Percentiles rank a stretch among this genome's conserved stretches.
phyloP scores from a whole-genome alignment of 1,140 invertebrate species.

The Psix sp. region DNA sequence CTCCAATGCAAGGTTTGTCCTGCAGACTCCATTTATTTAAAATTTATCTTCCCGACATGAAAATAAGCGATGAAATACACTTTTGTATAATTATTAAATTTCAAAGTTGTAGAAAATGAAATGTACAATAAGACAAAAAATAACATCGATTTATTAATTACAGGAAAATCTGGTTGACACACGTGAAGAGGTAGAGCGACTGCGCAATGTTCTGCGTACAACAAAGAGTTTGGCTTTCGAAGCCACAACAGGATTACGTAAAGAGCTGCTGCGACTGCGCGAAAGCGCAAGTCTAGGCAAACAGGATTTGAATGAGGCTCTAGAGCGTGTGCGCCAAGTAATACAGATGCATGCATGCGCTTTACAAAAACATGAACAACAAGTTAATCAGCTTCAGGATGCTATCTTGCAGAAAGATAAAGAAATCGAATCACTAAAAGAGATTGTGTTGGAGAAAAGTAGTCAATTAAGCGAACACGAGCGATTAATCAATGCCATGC shows the following conservation, averaged over 20 bases:
- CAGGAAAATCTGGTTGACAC: slow-evolving; percentile 76
- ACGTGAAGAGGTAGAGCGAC: slow-evolving; percentile 71
- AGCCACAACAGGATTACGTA: slow-evolving; percentile 79
- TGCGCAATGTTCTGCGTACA: slow-evolving; percentile 65
- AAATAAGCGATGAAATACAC: too few species aligned
- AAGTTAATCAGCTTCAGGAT: slow-evolving; percentile 81
- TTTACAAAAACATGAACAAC: slow-evolving; percentile 79
- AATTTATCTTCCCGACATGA: slow-evolving; percentile 1
- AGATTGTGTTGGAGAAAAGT: slow-evolving; percentile 67
- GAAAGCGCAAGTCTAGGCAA: slow-evolving; percentile 76
- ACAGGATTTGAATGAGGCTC: slow-evolving; percentile 76
- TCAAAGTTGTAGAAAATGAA: neutral
- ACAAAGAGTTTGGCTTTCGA: slow-evolving; percentile 69
- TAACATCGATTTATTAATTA: slow-evolving; percentile 47
- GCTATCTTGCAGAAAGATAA: too few species aligned
- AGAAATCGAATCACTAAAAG: slow-evolving; percentile 81
- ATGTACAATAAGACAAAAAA: neutral
- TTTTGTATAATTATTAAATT: too few species aligned
- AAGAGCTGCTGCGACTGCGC: slow-evolving; percentile 80
- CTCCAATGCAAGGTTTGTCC: slow-evolving; percentile 43
- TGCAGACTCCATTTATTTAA: slow-evolving; percentile 16
- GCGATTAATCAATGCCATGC: slow-evolving; percentile 63
- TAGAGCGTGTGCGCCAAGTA: slow-evolving; percentile 77
- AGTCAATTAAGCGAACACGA: slow-evolving; percentile 65
- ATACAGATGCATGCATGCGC: slow-evolving; percentile 77